Base-by-base conservation (phyloP, 2,113 vertebrate genomes). In the Miniopterus natalensis region DNA sequence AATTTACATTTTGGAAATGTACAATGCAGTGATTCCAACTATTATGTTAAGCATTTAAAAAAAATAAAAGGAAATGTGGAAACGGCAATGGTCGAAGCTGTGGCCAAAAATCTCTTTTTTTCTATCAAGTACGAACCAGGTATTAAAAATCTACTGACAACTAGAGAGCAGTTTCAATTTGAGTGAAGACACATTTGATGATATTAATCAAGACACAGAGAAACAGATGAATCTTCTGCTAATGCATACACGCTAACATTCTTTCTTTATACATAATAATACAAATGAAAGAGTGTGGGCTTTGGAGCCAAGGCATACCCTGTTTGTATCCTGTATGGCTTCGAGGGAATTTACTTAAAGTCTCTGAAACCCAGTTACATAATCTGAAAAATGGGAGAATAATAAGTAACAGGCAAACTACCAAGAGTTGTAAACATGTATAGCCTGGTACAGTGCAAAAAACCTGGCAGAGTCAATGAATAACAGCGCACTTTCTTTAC, bases 1-100 rank as follows among this genome's bases (percentile, higher is more conserved):
- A 71, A 88, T 90, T 47, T 93, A 70, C 27, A 68, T 73, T 68
- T 86, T 83, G 51, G 55, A 92, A 91, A 93, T 71, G 12, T 29
- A 74, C 17, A 57, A 1, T n/a, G 12, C 7, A 63, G 31, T 1
- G 8, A 92, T 90, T 92, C 57, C 40, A 94, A 75, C 23, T n/a
- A 68, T 77, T 79, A 49, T 36, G 40, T 59, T 87, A 89, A 65
- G 13, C 14, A 51, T 51, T 80, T 45, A 8, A 71, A 71, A 92
- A 88, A 11, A 61, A 87, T 36, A 61, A 36, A 57, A 63, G 84
- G 89, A 73, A 20, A 27, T 12, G 11, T 55, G 8, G 12, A 65
- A 81, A 79, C 70, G 65, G 5, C 8, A 36, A 85, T 42, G 42
- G 40, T n/a, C 55, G 51, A 89, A 75, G 10, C 13, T 68, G 23